phyloP scores from a whole-genome alignment of 2,797 vertebrate species.

The Crypturellus tataupa region DNA sequence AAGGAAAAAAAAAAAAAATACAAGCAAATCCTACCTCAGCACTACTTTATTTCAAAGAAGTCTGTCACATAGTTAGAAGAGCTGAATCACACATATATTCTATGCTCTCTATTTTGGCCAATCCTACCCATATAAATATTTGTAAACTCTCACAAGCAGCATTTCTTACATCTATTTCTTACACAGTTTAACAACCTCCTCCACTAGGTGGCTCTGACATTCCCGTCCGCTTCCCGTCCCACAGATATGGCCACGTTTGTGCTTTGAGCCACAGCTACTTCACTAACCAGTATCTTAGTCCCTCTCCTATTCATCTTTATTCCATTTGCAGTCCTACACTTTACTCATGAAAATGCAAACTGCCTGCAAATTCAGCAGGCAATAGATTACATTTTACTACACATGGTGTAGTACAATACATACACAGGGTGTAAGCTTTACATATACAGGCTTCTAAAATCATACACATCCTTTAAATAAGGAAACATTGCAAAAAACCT shows the following conservation, averaged over 20 bases:
- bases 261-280: neutral
- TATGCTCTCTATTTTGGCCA: neutral
- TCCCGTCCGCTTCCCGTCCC: no score
- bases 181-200: neutral
- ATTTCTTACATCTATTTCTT: neutral
- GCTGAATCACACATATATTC: fast-evolving
- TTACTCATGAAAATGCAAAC: neutral
- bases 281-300: neutral
- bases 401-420: neutral
- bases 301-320: neutral
- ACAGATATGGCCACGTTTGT: neutral
- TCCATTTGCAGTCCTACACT: neutral
- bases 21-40: neutral
- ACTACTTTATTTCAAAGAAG: neutral
- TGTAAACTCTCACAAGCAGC: neutral
- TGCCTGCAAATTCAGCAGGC: neutral
- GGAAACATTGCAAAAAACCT: neutral
- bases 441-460: neutral
- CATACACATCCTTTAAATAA: neutral
- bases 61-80: neutral
- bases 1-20: neutral
- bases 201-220: conserved; percentile 64
- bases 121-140: neutral
- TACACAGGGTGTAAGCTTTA: neutral
- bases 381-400: neutral